Base-by-base conservation (phyloP, 1,140 invertebrate species). In the Akabosia matsudoensis region DNA sequence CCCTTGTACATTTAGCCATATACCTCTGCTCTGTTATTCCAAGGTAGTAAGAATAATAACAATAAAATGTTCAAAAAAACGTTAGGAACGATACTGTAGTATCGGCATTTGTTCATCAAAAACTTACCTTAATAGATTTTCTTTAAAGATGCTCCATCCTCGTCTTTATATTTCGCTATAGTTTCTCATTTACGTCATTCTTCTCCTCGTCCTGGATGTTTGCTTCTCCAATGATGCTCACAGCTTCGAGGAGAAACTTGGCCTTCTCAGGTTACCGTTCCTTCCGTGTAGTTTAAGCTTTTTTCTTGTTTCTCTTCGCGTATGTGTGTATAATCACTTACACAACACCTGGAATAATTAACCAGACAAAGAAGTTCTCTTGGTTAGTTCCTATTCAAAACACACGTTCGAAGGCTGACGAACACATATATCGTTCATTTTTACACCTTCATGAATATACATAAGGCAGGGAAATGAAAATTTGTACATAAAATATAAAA, bases 341-440 rank as follows among this genome's bases (percentile, higher is more conserved):
- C 76, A 80, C 76, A 78, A 80, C 79, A 80, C 79, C 79, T 80
- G 79, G 79, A 80, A 80, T 80, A 80, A 80, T 80, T 80, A 80
- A 80, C 75, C 71, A 78, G 74, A 77, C 10, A 67, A 80, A 72
- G 76, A n/a, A n/a, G n/a, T n/a, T n/a, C n/a, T n/a, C n/a, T n/a
- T n/a, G n/a, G n/a, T n/a, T n/a, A 74, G 75, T 79, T 77, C 78
- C 74, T 74, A 51, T 67, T 74, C 56, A 30, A 7, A 45, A 74
- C 31, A n/a, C n/a, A n/a, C 7, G 74, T 56, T 33, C 3, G 37
- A 4, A 72, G 2, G 33, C 67, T 4, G 2, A 64, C 56, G n/a
- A 22, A 13, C 56, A 64, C 37, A 45, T 10, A 10, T 45, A 45
- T 18, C 37, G 7, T 45, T 45, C 37, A 10, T 45, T 31, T 67